A percentile compares a stretch with the other conserved stretches of the same genome.
These are phyloP conservation scores for Microctenopoma steveboyesi DNA, from an alignment of 2,797 vertebrate species.

Conservation along the genomic window DNA sequence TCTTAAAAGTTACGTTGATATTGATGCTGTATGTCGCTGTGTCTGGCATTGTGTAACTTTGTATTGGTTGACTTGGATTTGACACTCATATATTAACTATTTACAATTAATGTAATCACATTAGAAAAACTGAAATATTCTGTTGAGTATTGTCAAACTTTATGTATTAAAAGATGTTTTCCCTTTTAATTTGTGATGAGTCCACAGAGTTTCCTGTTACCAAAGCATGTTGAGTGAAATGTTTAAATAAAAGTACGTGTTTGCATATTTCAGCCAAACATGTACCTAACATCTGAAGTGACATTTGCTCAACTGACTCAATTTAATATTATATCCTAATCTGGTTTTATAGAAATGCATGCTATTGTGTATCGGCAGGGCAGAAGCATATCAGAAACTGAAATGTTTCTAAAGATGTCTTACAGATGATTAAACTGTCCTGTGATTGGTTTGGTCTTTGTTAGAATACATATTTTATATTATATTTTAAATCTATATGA, in stretches of 20 bases:
- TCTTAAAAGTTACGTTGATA: conserved; percentile 8
- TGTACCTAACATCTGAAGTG: conserved; percentile 11
- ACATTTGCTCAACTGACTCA: neutral
- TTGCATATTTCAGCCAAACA: conserved; percentile 18
- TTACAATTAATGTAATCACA: neutral
- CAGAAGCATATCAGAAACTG: conserved; percentile 1
- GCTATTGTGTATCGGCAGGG: neutral
- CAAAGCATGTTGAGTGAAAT: conserved; percentile 14
- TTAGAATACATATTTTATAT: neutral
- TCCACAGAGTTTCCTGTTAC: conserved; percentile 7
- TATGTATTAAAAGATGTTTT: conserved; percentile 16
- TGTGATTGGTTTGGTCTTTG: conserved; percentile 4
- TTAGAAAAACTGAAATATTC: conserved; percentile 3
- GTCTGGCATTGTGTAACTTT: conserved; percentile 25
- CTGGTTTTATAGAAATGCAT: neutral
- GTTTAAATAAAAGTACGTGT: conserved; percentile 5
- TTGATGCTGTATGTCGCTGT: conserved; percentile 22
- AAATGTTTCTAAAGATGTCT: conserved; percentile 6
- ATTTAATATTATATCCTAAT: conserved; percentile 10
- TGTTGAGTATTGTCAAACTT: neutral
- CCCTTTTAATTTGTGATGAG: conserved; percentile 10
- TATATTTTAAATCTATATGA: neutral
- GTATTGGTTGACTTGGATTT: conserved; percentile 23
- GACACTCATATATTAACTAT: neutral
- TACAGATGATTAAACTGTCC: neutral